A percentile compares a stretch with the other conserved stretches of the same genome.
Conservation (phyloP, 2,797 vertebrate genomes). For the Gallinago solitaria region DNA sequence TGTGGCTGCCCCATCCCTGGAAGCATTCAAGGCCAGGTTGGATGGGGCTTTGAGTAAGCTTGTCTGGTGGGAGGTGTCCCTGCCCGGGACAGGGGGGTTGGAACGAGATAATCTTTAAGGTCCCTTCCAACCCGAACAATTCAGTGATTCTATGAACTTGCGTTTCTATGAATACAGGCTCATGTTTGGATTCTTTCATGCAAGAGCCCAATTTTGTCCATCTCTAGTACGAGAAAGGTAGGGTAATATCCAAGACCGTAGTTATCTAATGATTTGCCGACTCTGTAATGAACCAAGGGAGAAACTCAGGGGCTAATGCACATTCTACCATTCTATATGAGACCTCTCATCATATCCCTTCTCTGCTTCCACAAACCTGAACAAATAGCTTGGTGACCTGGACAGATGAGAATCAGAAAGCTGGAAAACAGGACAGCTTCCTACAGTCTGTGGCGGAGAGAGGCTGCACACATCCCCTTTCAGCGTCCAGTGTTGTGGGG, state of each 20-base stretch:
- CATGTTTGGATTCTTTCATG: background rate
- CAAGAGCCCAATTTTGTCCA: background rate
- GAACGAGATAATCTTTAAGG: background rate
- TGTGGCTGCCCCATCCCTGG: background rate
- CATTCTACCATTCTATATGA: background rate
- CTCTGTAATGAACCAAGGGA: background rate
- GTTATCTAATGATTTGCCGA: background rate
- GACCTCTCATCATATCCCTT: background rate
- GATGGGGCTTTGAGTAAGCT: background rate
- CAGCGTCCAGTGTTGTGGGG: rapidly evolving
- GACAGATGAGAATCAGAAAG: background rate
- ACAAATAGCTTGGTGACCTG: background rate
- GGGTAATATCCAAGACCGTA: background rate
- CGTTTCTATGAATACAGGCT: background rate
- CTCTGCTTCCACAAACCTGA: background rate
- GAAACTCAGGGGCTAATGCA: background rate
- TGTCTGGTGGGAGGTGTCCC: background rate
- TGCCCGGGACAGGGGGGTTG: background rate
- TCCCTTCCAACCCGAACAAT: background rate
- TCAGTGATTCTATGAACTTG: background rate
- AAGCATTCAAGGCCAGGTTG: background rate
- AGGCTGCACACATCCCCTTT: background rate
- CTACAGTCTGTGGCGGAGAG: background rate
- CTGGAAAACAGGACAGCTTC: background rate
- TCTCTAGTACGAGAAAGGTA: background rate